Percentiles rank a stretch among this genome's conserved stretches.
phyloP scores from a whole-genome alignment of 2,888 invertebrate genomes.

The Brachyptera risi region DNA sequence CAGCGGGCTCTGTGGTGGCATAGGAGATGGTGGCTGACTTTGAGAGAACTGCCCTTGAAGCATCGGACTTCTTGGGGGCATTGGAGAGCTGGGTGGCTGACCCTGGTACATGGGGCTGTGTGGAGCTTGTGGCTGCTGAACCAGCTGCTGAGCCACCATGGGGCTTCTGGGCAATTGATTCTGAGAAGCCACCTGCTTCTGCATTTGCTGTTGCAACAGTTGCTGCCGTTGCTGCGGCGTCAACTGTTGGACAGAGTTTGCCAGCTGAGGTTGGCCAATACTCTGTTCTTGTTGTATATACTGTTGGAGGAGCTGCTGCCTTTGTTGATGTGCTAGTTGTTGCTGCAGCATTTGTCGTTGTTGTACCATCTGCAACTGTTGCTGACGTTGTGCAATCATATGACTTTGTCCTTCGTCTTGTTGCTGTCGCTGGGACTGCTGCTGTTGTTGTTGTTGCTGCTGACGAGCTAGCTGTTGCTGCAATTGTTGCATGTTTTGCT shows the following conservation, averaged over 20 bases:
- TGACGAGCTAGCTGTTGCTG: conserved; percentile 45
- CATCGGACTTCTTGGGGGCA: conserved; percentile 52
- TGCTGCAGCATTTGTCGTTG: conserved; percentile 35
- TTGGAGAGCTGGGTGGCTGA: conserved; percentile 47
- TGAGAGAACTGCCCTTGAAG: conserved; percentile 38
- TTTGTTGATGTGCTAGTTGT: conserved; percentile 32
- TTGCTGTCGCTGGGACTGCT: conserved; percentile 39
- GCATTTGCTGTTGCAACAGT: conserved; percentile 31
- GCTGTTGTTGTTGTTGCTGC: conserved; percentile 43
- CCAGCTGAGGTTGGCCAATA: conserved; percentile 19
- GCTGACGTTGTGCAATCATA: conserved; percentile 43
- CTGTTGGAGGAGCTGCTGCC: conserved; percentile 32
- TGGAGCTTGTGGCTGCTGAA: conserved; percentile 44
- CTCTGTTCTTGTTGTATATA: conserved; percentile 34
- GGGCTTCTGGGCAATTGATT: conserved; percentile 43
- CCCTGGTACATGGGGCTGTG: conserved; percentile 31
- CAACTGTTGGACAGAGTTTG: conserved; percentile 17
- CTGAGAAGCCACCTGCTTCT: conserved; percentile 46
- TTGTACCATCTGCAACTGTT: conserved; percentile 37
- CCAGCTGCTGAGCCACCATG: conserved; percentile 43
- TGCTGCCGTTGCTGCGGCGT: conserved; percentile 32
- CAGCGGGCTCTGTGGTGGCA: conserved; percentile 38
- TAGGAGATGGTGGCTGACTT: conserved; percentile 43
- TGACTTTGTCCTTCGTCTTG: conserved; percentile 35
- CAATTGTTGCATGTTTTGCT: conserved; percentile 48